These are phyloP conservation scores for Isurus oxyrinchus DNA, from an alignment of 2,113 vertebrate genomes.

Conservation along the genomic window DNA sequence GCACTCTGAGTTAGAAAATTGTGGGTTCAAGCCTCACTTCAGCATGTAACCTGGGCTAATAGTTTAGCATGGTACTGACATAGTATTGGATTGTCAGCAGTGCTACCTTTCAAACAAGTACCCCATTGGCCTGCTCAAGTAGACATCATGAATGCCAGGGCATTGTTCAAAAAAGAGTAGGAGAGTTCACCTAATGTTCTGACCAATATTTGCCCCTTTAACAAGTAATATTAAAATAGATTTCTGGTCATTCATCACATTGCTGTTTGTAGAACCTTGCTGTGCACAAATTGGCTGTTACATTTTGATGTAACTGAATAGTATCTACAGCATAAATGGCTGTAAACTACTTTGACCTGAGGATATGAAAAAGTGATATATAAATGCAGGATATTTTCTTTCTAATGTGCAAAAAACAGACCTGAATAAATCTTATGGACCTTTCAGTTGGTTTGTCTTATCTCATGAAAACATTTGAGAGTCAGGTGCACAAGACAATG, in stretches of 20 bases:
- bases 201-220: background rate
- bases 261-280: background rate
- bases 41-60: background rate
- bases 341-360: background rate
- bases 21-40: background rate
- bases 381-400: background rate
- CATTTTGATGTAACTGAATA: background rate
- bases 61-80: background rate
- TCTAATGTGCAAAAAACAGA: background rate
- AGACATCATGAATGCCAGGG: background rate
- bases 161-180: background rate
- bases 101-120: background rate
- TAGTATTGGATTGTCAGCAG: background rate
- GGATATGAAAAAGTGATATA: background rate
- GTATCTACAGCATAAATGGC: background rate
- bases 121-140: background rate
- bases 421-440: background rate
- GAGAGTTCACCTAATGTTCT: background rate
- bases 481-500: background rate
- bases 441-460: background rate
- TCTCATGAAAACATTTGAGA: background rate
- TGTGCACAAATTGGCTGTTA: background rate
- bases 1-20: background rate
- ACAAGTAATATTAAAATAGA: background rate
- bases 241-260: background rate